A percentile compares a stretch with the other conserved stretches of the same genome.
These are phyloP conservation scores for Ageneiosus marmoratus DNA, from an alignment of 2,113 vertebrate species.

Conservation along the genomic window DNA sequence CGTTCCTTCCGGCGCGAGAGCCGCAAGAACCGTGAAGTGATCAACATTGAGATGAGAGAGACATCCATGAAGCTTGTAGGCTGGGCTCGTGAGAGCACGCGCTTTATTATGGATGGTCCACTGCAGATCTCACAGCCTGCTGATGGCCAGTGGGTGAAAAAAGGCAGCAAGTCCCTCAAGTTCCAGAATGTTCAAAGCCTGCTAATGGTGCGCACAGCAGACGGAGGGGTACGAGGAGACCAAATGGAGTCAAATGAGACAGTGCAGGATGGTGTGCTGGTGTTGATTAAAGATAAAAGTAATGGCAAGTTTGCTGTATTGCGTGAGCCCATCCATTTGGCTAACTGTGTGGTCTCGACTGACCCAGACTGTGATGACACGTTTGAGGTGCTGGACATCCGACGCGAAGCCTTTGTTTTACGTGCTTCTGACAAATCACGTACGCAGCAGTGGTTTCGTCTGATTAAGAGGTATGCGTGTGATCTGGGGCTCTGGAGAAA, in stretches of 20 bases:
- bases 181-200: constrained; percentile 89
- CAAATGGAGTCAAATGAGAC: constrained; percentile 57
- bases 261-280: constrained; percentile 81
- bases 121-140: constrained; percentile 86
- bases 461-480: constrained; percentile 80
- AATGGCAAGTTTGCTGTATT: constrained; percentile 86
- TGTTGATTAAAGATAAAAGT: constrained; percentile 89
- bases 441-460: constrained; percentile 89
- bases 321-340: constrained; percentile 84
- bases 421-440: constrained; percentile 82
- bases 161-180: constrained; percentile 87
- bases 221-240: constrained; percentile 51
- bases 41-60: constrained; percentile 89
- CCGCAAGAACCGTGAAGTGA: constrained; percentile 85
- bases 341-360: constrained; percentile 84
- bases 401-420: constrained; percentile 85
- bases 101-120: constrained; percentile 87
- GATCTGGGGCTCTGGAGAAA: constrained; percentile 88
- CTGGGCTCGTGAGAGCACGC: constrained; percentile 84
- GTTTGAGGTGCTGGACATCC: constrained; percentile 88
- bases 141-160: constrained; percentile 87
- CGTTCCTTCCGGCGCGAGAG: constrained; percentile 89
- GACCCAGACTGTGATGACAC: constrained; percentile 86
- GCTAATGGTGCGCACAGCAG: constrained; percentile 79
- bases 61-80: constrained; percentile 84